phyloP scores from a whole-genome alignment of 2,797 vertebrate genomes.

The Anolis apletophallus region DNA sequence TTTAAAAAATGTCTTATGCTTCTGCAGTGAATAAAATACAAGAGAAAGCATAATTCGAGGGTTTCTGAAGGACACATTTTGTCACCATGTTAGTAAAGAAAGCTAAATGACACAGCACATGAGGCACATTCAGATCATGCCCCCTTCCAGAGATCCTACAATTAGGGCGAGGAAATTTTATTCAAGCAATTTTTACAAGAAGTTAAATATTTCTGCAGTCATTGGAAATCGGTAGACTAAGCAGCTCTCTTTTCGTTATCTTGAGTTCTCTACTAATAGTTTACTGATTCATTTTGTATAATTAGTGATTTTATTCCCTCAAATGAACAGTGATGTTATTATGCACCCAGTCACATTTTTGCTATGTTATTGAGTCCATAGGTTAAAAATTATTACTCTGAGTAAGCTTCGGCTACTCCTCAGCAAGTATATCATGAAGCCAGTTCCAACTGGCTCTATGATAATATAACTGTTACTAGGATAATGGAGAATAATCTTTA shows the following conservation, averaged over 20 bases:
- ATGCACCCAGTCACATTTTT: neutral
- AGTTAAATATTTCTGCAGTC: conserved; percentile 1
- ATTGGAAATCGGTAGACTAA: neutral
- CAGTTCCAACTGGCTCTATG: neutral
- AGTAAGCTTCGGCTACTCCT: neutral
- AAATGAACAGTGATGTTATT: neutral
- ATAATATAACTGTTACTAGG: neutral
- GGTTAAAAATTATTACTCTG: neutral
- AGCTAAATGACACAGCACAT: neutral
- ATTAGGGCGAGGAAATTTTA: neutral
- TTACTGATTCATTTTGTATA: neutral
- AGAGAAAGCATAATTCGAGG: neutral
- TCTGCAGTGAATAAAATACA: neutral
- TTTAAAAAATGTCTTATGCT: neutral
- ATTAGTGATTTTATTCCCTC: neutral
- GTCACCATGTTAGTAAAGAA: neutral
- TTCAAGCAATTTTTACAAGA: neutral
- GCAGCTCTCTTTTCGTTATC: neutral
- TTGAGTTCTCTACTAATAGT: neutral
- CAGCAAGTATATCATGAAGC: neutral
- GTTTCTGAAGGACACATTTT: neutral
- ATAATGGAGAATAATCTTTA: neutral
- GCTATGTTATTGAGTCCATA: neutral
- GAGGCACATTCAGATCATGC: neutral
- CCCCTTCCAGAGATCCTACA: neutral